phyloP scores from a whole-genome alignment of 2,113 vertebrate species.

The Antechinus flavipes region DNA sequence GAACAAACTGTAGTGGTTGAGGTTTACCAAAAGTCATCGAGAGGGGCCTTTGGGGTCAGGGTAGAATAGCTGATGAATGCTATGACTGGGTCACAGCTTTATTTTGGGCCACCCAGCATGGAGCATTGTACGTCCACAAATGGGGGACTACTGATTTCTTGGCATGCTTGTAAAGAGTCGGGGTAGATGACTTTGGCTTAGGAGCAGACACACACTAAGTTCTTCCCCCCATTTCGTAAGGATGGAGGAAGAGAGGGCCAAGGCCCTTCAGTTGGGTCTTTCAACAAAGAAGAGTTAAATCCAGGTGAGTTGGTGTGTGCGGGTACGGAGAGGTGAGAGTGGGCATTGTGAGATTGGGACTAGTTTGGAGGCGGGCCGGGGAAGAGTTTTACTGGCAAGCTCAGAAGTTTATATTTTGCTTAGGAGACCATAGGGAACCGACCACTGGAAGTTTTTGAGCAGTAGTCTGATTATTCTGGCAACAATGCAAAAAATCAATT shows the following conservation, averaged over 20 bases:
- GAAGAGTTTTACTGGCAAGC: neutral
- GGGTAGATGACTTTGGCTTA: neutral
- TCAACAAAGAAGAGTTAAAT: neutral
- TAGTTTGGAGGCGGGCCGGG: neutral
- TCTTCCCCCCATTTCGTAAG: neutral
- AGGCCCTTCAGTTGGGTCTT: neutral
- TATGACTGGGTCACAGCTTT: neutral
- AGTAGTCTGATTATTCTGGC: neutral
- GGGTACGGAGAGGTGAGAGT: neutral
- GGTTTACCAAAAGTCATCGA: neutral
- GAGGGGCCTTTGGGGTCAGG: neutral
- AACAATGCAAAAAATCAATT: neutral
- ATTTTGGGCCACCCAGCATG: neutral
- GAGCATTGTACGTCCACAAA: neutral
- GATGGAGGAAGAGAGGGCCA: neutral
- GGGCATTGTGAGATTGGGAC: neutral
- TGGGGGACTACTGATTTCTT: neutral
- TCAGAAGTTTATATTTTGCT: neutral
- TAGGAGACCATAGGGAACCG: neutral
- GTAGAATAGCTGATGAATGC: neutral
- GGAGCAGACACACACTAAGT: neutral
- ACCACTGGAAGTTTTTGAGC: neutral
- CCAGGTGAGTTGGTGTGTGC: neutral
- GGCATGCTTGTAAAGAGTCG: neutral
- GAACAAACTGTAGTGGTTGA: neutral